Conservation (phyloP, 2,888 invertebrate species). For the Spilarctia lutea region DNA sequence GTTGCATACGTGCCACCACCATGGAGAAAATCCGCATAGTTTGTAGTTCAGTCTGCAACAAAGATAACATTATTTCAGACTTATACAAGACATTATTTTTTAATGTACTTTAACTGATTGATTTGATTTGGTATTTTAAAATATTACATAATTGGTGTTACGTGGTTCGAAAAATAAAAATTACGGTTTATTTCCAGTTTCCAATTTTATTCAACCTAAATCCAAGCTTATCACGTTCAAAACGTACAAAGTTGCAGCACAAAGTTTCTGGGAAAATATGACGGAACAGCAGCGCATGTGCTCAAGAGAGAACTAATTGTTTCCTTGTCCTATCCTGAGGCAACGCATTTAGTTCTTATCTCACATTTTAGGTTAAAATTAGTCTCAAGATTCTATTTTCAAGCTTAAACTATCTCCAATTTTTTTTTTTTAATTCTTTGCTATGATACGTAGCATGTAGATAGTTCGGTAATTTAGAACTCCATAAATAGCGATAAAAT, state of each 20-base stretch:
- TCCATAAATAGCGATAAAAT: too few relatives aligned
- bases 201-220: background rate
- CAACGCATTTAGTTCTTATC: conserved; percentile 15
- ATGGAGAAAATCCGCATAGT: conserved; percentile 89
- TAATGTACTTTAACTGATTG: too few relatives aligned
- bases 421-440: too few relatives aligned
- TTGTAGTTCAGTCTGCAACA: conserved; percentile 91
- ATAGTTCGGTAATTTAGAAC: too few relatives aligned
- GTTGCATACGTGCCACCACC: conserved; percentile 94
- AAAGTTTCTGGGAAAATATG: background rate
- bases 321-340: conserved; percentile 34
- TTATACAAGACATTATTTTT: background rate
- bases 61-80: background rate
- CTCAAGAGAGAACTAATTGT: conserved; percentile 45
- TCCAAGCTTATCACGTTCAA: background rate
- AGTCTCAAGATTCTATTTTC: background rate
- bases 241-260: conserved; percentile 2
- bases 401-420: too few relatives aligned
- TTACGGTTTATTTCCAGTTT: too few relatives aligned
- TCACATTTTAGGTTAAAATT: conserved; percentile 4
- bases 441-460: too few relatives aligned
- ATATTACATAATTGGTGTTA: background rate
- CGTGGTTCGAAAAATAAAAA: background rate
- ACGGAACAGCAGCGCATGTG: conserved; percentile 15
- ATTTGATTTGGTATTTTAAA: background rate